These are phyloP conservation scores for Isurus oxyrinchus DNA, from an alignment of 2,113 vertebrate species.

Conservation along the genomic window DNA sequence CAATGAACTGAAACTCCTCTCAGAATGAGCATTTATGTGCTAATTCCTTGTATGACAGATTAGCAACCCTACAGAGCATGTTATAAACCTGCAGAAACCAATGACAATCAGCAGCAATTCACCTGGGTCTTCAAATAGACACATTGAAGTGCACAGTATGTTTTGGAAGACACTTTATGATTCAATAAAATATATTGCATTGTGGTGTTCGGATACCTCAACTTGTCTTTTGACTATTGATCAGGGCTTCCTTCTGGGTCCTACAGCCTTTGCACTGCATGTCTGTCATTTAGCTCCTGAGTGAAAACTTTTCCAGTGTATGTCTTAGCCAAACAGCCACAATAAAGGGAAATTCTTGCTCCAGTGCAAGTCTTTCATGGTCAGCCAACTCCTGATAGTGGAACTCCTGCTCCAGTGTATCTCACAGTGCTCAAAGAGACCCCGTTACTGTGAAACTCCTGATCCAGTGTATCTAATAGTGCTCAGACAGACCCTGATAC, in stretches of 20 bases:
- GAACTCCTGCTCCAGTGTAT: not conserved
- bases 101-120: not conserved
- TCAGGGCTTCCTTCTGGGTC: not conserved
- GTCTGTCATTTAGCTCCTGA: not conserved
- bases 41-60: not conserved
- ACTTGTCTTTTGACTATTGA: not conserved
- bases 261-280: not conserved
- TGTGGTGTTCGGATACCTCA: not conserved
- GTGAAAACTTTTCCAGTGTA: not conserved
- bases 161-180: not conserved
- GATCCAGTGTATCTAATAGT: not conserved
- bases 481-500: not conserved
- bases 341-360: not conserved
- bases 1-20: not conserved
- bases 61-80: not conserved
- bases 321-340: not conserved
- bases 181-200: not conserved
- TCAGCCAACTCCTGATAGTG: too few relatives aligned
- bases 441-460: not conserved
- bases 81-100: not conserved
- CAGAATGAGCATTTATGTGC: not conserved
- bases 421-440: not conserved
- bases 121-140: not conserved
- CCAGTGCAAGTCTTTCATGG: too few relatives aligned
- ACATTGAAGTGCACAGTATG: not conserved